Evolutionary conservation across 2,888 invertebrate genomes (phyloP).

Genomic region (Standfussiana lucernea): DNA sequence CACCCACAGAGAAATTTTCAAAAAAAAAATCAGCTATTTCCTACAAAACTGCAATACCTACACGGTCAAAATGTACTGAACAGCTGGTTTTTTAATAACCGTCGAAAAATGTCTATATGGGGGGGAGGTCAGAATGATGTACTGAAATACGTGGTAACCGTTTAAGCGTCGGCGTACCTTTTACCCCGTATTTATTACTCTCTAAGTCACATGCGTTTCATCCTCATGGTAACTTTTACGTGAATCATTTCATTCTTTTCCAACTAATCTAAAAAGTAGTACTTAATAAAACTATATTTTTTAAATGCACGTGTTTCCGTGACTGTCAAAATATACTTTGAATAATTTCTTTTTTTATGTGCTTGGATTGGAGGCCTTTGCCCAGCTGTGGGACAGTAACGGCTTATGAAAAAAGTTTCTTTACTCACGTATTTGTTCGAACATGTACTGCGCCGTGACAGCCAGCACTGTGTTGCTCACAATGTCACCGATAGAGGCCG

Average conservation of each 20-base stretch:
- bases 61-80: too few relatives aligned
- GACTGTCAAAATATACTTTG: neutral
- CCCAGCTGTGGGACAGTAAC: neutral
- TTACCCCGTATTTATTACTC: neutral
- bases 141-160: too few relatives aligned
- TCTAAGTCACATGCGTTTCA: neutral
- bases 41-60: too few relatives aligned
- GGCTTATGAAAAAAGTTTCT: neutral
- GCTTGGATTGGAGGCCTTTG: neutral
- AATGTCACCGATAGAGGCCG: conserved; percentile 98
- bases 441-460: conserved; percentile 94
- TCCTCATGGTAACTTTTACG: neutral
- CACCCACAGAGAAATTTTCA: too few relatives aligned
- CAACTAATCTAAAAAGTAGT: too few relatives aligned
- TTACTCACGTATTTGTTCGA: conserved; percentile 92
- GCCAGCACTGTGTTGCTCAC: conserved; percentile 97
- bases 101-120: too few relatives aligned
- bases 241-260: neutral
- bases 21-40: too few relatives aligned
- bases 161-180: too few relatives aligned
- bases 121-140: too few relatives aligned
- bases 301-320: neutral
- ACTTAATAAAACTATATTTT: neutral
- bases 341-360: neutral
- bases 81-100: too few relatives aligned